Evolutionary conservation across 2,888 invertebrate species (phyloP).

Genomic region (Pachymerium ferrugineum): DNA sequence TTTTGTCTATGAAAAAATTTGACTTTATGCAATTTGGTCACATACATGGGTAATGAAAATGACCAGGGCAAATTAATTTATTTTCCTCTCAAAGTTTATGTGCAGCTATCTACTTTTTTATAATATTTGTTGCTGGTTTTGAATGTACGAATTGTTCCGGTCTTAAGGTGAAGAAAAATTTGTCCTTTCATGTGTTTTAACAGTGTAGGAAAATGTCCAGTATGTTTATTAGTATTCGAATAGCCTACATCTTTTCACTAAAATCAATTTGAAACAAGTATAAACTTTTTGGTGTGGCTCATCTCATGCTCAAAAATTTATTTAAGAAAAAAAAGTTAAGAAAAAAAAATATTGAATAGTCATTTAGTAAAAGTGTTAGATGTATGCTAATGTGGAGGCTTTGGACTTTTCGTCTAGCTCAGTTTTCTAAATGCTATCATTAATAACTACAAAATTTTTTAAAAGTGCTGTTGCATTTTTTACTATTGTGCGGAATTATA

Average conservation of each 20-base stretch:
- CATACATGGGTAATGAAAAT: conserved; percentile 4
- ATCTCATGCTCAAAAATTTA: conserved; percentile 25
- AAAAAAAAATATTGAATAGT: not conserved
- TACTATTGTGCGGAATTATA: conserved; percentile 16
- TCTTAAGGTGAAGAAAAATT: not conserved
- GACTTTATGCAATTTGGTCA: conserved; percentile 27
- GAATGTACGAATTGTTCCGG: not conserved
- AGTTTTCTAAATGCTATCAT: conserved; percentile 24
- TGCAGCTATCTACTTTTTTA: conserved; percentile 31
- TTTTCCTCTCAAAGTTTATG: conserved; percentile 30
- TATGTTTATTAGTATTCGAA: not conserved
- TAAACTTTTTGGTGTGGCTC: conserved; percentile 24
- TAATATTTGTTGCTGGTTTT: not conserved
- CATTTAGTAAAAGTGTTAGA: not conserved
- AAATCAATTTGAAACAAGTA: not conserved
- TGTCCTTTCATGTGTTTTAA: not conserved
- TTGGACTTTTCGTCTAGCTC: conserved; percentile 27
- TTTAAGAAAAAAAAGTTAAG: not conserved
- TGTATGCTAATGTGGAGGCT: conserved; percentile 23
- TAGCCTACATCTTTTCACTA: conserved; percentile 20
- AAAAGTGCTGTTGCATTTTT: conserved; percentile 27
- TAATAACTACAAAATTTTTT: too few species aligned
- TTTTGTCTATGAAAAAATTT: not conserved
- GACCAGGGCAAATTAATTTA: conserved; percentile 29
- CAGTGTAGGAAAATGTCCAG: not conserved